These are phyloP conservation scores for Heloderma charlesbogerti DNA, from an alignment of 2,113 vertebrate species.

Conservation along the genomic window DNA sequence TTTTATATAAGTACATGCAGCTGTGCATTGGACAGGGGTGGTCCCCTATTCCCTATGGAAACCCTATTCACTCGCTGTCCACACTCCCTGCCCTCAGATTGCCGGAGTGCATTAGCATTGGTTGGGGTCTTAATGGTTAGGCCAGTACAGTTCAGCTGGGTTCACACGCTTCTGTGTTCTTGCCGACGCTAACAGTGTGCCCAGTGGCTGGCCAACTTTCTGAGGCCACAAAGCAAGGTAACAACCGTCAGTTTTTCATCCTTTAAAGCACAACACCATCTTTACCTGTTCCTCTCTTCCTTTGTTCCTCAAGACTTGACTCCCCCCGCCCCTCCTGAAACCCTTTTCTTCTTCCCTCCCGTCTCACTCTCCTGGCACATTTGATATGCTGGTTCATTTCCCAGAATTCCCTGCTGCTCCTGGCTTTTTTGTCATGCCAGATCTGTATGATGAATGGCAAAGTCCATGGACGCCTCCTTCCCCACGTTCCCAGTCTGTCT, in stretches of 20 bases:
- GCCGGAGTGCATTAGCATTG: conserved; percentile 10
- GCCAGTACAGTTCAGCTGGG: background rate
- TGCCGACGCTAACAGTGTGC: conserved; percentile 3
- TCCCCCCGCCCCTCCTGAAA: background rate
- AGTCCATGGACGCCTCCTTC: conserved; percentile 11
- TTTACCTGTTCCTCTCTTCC: background rate
- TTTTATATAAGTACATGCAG: background rate
- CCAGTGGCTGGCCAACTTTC: conserved; percentile 9
- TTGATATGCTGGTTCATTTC: background rate
- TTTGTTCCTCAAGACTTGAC: background rate
- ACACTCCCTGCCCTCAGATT: background rate
- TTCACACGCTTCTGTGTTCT: background rate
- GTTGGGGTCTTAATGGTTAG: conserved; percentile 1
- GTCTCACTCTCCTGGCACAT: background rate
- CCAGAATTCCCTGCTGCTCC: conserved; percentile 14
- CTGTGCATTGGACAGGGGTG: background rate
- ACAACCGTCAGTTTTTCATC: background rate
- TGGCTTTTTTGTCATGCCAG: conserved; percentile 18
- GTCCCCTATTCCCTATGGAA: background rate
- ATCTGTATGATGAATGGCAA: conserved; percentile 5
- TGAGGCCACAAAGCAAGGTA: conserved; percentile 2
- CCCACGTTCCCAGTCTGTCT: background rate
- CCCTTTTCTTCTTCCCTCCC: background rate
- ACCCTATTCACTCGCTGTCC: background rate
- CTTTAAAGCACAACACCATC: background rate